These are phyloP conservation scores for Aphaenogaster rudis DNA, from an alignment of 1,140 invertebrate species.

Conservation along the genomic window DNA sequence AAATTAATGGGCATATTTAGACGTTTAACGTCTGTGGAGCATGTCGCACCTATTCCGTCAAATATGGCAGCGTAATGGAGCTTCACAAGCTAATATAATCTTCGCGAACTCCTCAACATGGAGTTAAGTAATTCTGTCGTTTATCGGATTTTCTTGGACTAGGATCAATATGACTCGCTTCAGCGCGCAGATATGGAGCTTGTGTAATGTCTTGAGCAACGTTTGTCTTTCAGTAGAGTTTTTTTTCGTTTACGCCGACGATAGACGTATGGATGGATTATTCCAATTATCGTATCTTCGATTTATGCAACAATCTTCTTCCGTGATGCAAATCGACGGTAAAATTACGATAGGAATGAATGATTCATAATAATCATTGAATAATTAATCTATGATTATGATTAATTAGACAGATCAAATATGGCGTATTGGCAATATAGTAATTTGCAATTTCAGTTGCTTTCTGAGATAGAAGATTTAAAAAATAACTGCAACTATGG, in stretches of 20 bases:
- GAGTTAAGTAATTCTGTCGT: constrained; percentile 10
- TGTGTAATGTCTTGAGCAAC: constrained; percentile 20
- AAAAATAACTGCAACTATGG: background rate
- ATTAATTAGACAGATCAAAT: constrained; percentile 2
- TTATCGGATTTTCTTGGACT: constrained; percentile 33
- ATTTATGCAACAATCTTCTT: background rate
- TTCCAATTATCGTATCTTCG: constrained; percentile 29
- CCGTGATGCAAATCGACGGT: background rate
- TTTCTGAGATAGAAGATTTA: background rate
- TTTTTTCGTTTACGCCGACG: background rate
- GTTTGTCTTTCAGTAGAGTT: background rate
- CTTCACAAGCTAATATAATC: constrained; percentile 23
- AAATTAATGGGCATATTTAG: background rate
- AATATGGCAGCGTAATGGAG: background rate
- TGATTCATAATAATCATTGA: background rate
- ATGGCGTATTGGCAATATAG: background rate
- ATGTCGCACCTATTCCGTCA: background rate
- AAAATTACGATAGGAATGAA: background rate
- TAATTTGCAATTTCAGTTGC: constrained; percentile 35
- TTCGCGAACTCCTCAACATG: background rate
- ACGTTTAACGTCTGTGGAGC: background rate
- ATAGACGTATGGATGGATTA: background rate
- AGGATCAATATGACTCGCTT: constrained; percentile 18
- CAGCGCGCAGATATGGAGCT: background rate
- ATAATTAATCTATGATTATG: background rate